Conservation (phyloP, 2,797 vertebrate genomes). For the Geotrypetes seraphini region DNA sequence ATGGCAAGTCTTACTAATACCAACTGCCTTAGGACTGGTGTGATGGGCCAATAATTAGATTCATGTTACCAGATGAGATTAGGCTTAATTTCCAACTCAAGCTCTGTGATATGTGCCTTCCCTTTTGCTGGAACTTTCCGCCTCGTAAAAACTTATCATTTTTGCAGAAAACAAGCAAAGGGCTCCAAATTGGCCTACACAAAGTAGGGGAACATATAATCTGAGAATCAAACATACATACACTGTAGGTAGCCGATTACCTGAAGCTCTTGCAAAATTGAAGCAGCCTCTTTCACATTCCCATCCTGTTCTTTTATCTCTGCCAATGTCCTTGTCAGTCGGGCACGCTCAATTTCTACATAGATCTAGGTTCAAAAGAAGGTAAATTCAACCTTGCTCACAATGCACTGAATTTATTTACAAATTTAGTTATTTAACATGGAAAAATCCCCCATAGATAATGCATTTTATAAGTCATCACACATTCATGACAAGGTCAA, state of each 20-base stretch:
- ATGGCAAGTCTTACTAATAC: no score
- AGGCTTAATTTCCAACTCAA: no score
- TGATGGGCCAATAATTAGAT: no score
- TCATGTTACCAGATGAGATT: no score
- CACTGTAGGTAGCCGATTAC: slow-evolving; percentile 41
- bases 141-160: background rate
- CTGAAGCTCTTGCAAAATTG: slow-evolving; percentile 93
- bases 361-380: slow-evolving; percentile 70
- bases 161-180: background rate
- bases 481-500: no score
- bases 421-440: no score
- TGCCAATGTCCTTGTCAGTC: slow-evolving; percentile 86
- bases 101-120: no score
- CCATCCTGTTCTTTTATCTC: slow-evolving; percentile 87
- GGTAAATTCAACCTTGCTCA: no score
- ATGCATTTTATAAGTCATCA: no score
- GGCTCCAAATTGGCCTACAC: background rate
- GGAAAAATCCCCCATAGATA: no score
- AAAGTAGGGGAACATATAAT: background rate
- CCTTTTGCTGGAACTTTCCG: background rate
- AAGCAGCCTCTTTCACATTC: slow-evolving; percentile 87
- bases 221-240: background rate
- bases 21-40: no score
- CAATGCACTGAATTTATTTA: no score
- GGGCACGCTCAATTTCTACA: slow-evolving; percentile 93